phyloP scores from a whole-genome alignment of 2,888 invertebrate species.

The Heliothis peltigera region DNA sequence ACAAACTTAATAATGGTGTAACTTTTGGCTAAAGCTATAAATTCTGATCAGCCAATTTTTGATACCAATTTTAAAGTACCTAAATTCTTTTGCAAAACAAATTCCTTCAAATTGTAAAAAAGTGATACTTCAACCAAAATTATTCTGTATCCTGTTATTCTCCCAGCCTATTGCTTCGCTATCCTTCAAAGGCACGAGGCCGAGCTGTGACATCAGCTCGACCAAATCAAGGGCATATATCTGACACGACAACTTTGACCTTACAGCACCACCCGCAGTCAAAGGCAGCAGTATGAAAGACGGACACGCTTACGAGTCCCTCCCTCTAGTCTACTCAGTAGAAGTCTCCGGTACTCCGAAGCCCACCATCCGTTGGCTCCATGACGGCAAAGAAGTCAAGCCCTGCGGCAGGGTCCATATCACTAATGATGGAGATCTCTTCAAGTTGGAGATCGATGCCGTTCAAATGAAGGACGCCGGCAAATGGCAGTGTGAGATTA shows the following conservation, averaged over 20 bases:
- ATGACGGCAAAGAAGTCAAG: constrained; percentile 93
- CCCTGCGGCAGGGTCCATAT: constrained; percentile 91
- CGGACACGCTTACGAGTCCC: constrained; percentile 94
- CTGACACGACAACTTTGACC: constrained; percentile 48
- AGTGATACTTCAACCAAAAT: constrained; percentile 17
- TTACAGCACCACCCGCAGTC: constrained; percentile 92
- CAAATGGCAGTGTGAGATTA: constrained; percentile 94
- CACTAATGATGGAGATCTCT: constrained; percentile 92
- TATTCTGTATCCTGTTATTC: constrained; percentile 22
- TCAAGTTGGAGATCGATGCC: constrained; percentile 93
- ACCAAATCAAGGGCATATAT: neutral
- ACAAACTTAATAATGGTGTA: constrained; percentile 1
- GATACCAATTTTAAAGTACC: neutral
- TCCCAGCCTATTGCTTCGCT: constrained; percentile 40
- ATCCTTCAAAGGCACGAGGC: constrained; percentile 5
- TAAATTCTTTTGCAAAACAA: neutral
- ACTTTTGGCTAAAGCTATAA: neutral
- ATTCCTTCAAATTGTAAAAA: neutral
- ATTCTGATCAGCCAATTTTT: neutral
- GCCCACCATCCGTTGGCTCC: constrained; percentile 94
- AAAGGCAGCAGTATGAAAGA: constrained; percentile 93
- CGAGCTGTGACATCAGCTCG: neutral
- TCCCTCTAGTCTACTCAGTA: constrained; percentile 94
- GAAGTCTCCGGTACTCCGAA: constrained; percentile 94
- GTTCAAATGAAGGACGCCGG: constrained; percentile 94